Evolutionary conservation across 2,113 vertebrate genomes (phyloP), one percentile per base, ranked within the genome.

Genomic region (Serilophus lunatus): DNA sequence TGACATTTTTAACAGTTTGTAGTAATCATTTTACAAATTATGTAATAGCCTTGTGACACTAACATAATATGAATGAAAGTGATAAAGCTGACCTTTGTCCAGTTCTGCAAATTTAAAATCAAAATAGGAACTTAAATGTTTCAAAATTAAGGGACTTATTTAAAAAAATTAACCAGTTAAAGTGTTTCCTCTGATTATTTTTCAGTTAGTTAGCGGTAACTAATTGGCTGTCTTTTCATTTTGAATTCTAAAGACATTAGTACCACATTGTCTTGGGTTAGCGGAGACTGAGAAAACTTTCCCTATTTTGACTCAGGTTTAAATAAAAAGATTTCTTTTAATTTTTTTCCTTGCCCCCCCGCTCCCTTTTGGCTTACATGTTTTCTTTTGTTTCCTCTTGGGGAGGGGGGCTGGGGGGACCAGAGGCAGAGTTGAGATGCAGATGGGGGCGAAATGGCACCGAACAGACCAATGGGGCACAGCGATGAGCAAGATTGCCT

Each of bases 121-220:
- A 59, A 76, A 95, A 93, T 36, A 86, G 13, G 51, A 93, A 51
- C 90, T 61, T 90, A 89, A 36, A 42, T 96, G 35, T 92, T 97
- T 96, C 96, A 97, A 95, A 69, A 91, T 97, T 96, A 95, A 97
- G 93, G 10, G 77, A 40, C n/a, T 90, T 82, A 19, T 92, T 97
- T 95, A 97, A 97, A 97, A 97, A 95, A 91, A n/a, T n/a, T 94
- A 90, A 87, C 96, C 26, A 88, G 28, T 82, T 64, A 23, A 84
- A 68, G 8, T 60, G 5, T 75, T 91, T 78, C 18, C 86, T 90
- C 57, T 82, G 65, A 93, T 92, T 56, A 19, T 35, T 56, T 76
- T 69, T 3, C 2, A 75, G 40, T 20, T 63, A 75, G 90, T 90
- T 87, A 95, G 16, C 38, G 81, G 16, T n/a, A n/a, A n/a, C n/a